These are phyloP conservation scores for Garra rufa DNA, from an alignment of 2,113 vertebrate genomes.

Conservation along the genomic window DNA sequence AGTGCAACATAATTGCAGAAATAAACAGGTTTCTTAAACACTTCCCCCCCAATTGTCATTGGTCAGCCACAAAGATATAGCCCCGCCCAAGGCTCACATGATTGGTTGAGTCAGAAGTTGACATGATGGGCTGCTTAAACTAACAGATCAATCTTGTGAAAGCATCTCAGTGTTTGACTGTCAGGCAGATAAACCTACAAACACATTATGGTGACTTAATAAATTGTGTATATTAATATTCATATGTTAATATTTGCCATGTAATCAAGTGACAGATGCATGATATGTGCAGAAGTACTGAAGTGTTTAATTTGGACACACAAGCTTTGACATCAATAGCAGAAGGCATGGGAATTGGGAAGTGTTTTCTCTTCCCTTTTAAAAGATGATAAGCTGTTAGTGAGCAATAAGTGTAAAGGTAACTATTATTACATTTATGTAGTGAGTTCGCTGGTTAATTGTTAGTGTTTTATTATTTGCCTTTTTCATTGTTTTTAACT, in stretches of 20 bases:
- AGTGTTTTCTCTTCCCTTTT: conserved; percentile 4
- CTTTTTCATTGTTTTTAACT: not conserved
- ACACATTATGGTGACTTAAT: not conserved
- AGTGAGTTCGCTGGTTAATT: not conserved
- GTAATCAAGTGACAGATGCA: not conserved
- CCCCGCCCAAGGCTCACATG: not conserved
- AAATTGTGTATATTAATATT: not conserved
- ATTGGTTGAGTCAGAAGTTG: not conserved
- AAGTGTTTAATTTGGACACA: not conserved
- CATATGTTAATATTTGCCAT: not conserved
- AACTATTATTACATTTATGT: not conserved
- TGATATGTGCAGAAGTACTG: not conserved
- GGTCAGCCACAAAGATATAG: not conserved
- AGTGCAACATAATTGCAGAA: not conserved
- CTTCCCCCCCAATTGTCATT: not conserved
- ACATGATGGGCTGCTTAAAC: not conserved
- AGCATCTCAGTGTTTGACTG: not conserved
- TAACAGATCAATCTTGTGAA: not conserved
- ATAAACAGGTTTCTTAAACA: no score
- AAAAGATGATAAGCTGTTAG: not conserved
- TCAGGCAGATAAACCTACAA: not conserved
- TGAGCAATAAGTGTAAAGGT: no score
- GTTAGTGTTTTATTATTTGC: not conserved
- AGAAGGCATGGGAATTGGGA: not conserved
- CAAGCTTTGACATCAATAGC: not conserved